These are phyloP conservation scores for Homalodisca vitripennis DNA, from an alignment of 1,140 invertebrate species.

Conservation along the genomic window DNA sequence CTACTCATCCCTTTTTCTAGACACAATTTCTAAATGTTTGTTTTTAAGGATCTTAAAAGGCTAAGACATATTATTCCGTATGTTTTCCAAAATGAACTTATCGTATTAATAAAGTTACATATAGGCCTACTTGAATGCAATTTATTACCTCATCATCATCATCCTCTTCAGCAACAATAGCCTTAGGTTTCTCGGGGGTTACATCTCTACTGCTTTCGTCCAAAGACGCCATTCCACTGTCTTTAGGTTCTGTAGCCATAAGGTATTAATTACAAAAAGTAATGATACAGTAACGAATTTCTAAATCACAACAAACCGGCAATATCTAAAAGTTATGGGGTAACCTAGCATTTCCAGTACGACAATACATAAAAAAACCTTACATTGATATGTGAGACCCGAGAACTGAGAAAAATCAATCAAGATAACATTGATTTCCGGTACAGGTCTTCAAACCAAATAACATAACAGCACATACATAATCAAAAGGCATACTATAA, in stretches of 20 bases:
- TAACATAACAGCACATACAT: too few relatives aligned
- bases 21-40: background rate
- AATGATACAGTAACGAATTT: background rate
- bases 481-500: too few relatives aligned
- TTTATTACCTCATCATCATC: slow-evolving; percentile 36
- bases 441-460: too few relatives aligned
- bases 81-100: too few relatives aligned
- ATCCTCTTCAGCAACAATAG: slow-evolving; percentile 34
- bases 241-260: slow-evolving; percentile 39
- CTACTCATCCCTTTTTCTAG: background rate
- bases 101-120: background rate
- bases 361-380: too few relatives aligned
- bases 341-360: background rate
- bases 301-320: background rate
- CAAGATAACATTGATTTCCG: background rate
- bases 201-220: slow-evolving; percentile 46
- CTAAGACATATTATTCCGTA: background rate
- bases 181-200: slow-evolving; percentile 43
- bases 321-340: background rate
- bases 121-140: background rate
- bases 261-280: background rate
- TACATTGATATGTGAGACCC: too few relatives aligned
- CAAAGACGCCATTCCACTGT: slow-evolving; percentile 49
- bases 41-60: background rate
- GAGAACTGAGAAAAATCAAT: background rate